Conservation (phyloP, 1,140 invertebrate species). For the Liolophura sinensis region DNA sequence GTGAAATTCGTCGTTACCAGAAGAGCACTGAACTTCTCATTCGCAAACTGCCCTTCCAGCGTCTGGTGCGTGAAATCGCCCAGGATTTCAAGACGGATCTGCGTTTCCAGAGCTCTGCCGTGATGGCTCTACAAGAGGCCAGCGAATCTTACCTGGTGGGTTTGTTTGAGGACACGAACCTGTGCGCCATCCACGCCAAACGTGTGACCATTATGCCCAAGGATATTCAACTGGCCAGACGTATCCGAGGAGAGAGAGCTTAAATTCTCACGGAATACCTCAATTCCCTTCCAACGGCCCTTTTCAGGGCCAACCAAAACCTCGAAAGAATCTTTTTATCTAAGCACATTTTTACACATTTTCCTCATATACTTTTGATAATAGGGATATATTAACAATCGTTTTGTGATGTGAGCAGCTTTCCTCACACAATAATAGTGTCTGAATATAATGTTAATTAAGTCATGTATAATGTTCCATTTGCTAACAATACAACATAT, state of each 20-base stretch:
- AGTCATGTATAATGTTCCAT: too few species aligned
- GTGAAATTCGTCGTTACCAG: slow-evolving; percentile 77
- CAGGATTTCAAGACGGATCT: slow-evolving; percentile 71
- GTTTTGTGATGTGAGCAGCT: too few species aligned
- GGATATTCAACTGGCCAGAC: slow-evolving; percentile 74
- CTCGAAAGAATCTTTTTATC: slow-evolving; percentile 5
- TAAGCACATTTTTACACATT: too few species aligned
- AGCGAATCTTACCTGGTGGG: slow-evolving; percentile 83
- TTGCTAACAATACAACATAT: too few species aligned
- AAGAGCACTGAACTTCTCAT: slow-evolving; percentile 79
- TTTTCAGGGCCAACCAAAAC: slow-evolving; percentile 20
- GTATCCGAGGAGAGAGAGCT: slow-evolving; percentile 42
- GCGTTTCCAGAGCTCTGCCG: slow-evolving; percentile 62
- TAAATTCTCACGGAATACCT: slow-evolving; percentile 63
- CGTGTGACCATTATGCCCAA: slow-evolving; percentile 94
- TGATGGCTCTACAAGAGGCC: slow-evolving; percentile 71
- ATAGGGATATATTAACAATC: too few species aligned
- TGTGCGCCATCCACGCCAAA: slow-evolving; percentile 88
- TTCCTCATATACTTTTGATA: too few species aligned
- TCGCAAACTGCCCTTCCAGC: slow-evolving; percentile 80
- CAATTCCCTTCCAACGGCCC: slow-evolving; percentile 12
- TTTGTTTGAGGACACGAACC: slow-evolving; percentile 91
- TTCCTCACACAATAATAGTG: too few species aligned
- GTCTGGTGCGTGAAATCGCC: slow-evolving; percentile 80
- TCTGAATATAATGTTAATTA: too few species aligned